These are phyloP conservation scores for Chinchilla lanigera DNA, from an alignment of 2,113 vertebrate genomes.

Conservation along the genomic window DNA sequence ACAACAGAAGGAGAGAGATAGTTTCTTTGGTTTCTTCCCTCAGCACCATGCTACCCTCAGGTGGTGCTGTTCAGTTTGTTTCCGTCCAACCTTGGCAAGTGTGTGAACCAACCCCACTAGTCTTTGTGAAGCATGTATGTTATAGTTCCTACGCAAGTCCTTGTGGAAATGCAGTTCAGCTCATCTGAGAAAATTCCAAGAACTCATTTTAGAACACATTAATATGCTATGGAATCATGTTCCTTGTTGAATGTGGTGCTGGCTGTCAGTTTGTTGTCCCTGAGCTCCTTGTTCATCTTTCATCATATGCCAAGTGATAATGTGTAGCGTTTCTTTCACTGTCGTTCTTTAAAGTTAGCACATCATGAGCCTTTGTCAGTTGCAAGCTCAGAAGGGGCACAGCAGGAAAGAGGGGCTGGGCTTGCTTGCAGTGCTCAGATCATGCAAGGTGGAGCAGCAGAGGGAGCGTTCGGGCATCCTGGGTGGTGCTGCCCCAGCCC, in stretches of 20 bases:
- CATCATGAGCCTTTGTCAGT: not conserved
- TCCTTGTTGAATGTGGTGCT: not conserved
- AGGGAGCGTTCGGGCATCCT: accelerated
- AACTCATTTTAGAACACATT: not conserved
- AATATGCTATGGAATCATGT: not conserved
- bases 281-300: not conserved
- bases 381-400: not conserved
- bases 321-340: not conserved
- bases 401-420: not conserved
- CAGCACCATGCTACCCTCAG: not conserved
- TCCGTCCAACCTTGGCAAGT: not conserved
- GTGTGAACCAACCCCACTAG: accelerated
- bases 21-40: not conserved
- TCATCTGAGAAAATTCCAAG: not conserved
- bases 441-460: accelerated
- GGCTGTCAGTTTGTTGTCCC: not conserved
- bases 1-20: not conserved
- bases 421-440: not conserved
- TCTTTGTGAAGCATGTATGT: not conserved
- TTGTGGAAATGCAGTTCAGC: not conserved
- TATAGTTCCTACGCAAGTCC: not conserved
- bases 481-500: too few relatives aligned
- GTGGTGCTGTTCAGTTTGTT: not conserved
- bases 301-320: not conserved
- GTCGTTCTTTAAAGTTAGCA: not conserved